phyloP scores from a whole-genome alignment of 2,888 invertebrate genomes.

The Trachelus tabidus region DNA sequence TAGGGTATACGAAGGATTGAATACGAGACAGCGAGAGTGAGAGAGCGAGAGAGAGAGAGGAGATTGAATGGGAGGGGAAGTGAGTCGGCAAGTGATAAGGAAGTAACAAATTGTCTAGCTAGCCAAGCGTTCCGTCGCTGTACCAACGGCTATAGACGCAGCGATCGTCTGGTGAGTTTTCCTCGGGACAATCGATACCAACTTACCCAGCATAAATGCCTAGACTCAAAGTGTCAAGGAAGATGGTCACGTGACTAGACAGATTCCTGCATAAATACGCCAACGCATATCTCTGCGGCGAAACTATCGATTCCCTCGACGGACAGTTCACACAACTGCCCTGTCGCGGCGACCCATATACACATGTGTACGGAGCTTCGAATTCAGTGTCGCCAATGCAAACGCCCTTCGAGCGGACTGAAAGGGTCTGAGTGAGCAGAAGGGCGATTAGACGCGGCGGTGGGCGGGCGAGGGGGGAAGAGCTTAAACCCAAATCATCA shows the following conservation, averaged over 20 bases:
- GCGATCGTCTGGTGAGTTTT: not conserved
- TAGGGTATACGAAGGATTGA: not conserved
- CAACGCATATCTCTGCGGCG: not conserved
- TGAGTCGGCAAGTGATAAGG: slow-evolving; percentile 52
- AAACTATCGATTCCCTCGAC: not conserved
- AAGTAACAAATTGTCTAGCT: slow-evolving; percentile 61
- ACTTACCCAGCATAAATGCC: not conserved
- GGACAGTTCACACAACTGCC: not conserved
- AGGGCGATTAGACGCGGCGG: not conserved
- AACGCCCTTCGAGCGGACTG: not conserved
- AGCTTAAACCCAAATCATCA: not conserved
- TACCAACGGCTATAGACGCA: not conserved
- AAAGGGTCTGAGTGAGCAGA: not conserved
- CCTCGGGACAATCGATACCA: not conserved
- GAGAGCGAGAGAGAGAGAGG: slow-evolving; percentile 3
- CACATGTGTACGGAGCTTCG: not conserved
- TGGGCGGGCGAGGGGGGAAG: not conserved
- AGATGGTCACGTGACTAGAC: not conserved
- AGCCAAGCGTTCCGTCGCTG: slow-evolving; percentile 40
- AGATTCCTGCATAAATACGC: not conserved
- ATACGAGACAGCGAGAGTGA: not conserved
- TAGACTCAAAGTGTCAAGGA: not conserved
- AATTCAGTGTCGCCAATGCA: not conserved
- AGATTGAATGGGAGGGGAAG: slow-evolving; percentile 29
- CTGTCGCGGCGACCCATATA: not conserved